Evolutionary conservation across 2,888 invertebrate genomes (phyloP), one percentile per base, ranked within the genome.

Genomic region (Cryptus viduatorius): DNA sequence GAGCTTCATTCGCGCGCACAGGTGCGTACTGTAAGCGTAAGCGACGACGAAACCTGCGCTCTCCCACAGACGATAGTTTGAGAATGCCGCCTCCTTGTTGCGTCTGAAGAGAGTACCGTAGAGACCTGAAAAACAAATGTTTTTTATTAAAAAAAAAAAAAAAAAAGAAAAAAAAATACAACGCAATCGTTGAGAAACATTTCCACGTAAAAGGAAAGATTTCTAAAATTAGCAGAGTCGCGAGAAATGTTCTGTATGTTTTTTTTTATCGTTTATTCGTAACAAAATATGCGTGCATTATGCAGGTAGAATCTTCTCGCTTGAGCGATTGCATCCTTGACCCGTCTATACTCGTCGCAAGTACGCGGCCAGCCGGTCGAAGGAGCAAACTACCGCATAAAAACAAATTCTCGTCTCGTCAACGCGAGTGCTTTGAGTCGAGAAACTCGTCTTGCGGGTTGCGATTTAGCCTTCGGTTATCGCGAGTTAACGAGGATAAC

Each of bases 11-110:
- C 96, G 95, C 77, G 97, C 97, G 94, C 98, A 98, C 37, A 98
- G 94, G 89, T 97, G 97, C 37, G 97, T 98, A 89, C 97, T 97
- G 94, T 98, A 98, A 0, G 97, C 97, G 92, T 98, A 98, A 10
- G 98, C 98, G 67, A 98, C 96, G 44, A 98, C 98, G 94, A 98
- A 98, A 1, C 98, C 98, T 3, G 96, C 96, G 75, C 97, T 97
- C 94, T 98, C 98, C 98, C 98, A 98, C 5, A 98, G 95, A 42
- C 98, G 96, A 94, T 96, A 98, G 94, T 98, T 98, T 79, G 98
- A 98, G 95, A 98, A 98, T 0, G 98, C 98, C 0, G 98, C 98
- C 93, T 98, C 98, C 92, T 98, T 98, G 95, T 98, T 98, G 82
- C 97, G 96, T 90, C 97, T 95, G 95, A 97, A 98, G 86, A 98